Evolutionary conservation across 2,797 vertebrate species (phyloP).

Genomic region (Anguilla marmorata): DNA sequence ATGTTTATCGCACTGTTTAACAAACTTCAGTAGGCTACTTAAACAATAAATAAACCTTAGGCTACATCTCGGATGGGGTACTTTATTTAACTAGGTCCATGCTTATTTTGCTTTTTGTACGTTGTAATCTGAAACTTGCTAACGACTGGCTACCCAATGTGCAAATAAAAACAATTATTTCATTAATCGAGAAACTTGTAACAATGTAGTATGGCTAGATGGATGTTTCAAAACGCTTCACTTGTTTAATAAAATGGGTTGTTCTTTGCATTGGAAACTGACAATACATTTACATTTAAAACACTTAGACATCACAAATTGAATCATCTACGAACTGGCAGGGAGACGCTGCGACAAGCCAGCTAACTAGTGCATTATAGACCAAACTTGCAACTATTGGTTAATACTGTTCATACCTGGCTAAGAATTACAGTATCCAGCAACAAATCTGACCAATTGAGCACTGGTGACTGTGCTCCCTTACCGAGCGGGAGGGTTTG

Average conservation of each 20-base stretch:
- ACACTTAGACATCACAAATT: not conserved
- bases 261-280: not conserved
- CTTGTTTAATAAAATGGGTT: not conserved
- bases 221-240: not conserved
- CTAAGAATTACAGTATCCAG: not conserved
- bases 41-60: not conserved
- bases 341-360: not conserved
- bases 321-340: not conserved
- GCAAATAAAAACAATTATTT: not conserved
- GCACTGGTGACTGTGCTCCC: not conserved
- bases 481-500: not conserved
- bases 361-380: not conserved
- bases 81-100: not conserved
- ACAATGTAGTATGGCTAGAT: not conserved
- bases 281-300: slow-evolving; percentile 8
- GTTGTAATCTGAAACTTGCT: no score
- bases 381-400: not conserved
- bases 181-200: not conserved
- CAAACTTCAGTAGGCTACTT: not conserved
- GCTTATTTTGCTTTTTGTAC: not conserved
- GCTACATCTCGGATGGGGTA: not conserved
- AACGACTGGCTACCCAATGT: not conserved
- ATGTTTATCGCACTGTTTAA: not conserved
- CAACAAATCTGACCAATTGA: not conserved
- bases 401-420: not conserved